Evolutionary conservation across 2,797 vertebrate species (phyloP), one percentile per base, ranked within the genome.

Genomic region (Coilia nasus): DNA sequence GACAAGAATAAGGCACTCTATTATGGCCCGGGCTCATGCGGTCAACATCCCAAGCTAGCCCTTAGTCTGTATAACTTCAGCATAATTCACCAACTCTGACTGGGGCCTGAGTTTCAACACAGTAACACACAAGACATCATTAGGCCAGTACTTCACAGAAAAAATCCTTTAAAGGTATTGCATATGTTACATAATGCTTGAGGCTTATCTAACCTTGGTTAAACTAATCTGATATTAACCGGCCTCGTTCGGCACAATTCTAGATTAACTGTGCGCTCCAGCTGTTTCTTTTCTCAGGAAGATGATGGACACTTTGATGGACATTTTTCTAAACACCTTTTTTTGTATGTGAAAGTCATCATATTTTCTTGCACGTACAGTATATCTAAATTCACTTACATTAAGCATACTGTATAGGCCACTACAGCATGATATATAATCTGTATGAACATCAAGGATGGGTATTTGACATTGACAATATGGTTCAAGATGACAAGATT

Each of bases 221-320:
- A 31, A 2, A 35, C 67, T 75, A 67, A 75, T 75, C 67, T 75
- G 28, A 41, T 35, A 41, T 14, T 9, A 41, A 47, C 90, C 85
- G 84, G 87, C 31, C 67, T 75, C 35, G 67, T 28, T 17, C 23
- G 28, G 64, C 64, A 28, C 67, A 75, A 41, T 75, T 41, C 35
- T 41, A 41, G 67, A 41, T 41, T 75, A 75, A 28, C 67, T 41
- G 35, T 62, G 9, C 9, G 59, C 67, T 35, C 31, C 67, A 41
- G 15, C 28, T 67, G 67, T 41, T 17, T 41, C 31, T 75, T 62
- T 75, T 35, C 31, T 35, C 67, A 75, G 67, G 6, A 41, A 17
- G 25, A 25, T 17, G 25, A 28, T 67, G n/a, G 2, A n/a, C 3
- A 23, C 60, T 19, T n/a, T n/a, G n/a, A n/a, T n/a, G n/a, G n/a